phyloP scores from a whole-genome alignment of 1,140 invertebrate genomes.

The Battus philenor region DNA sequence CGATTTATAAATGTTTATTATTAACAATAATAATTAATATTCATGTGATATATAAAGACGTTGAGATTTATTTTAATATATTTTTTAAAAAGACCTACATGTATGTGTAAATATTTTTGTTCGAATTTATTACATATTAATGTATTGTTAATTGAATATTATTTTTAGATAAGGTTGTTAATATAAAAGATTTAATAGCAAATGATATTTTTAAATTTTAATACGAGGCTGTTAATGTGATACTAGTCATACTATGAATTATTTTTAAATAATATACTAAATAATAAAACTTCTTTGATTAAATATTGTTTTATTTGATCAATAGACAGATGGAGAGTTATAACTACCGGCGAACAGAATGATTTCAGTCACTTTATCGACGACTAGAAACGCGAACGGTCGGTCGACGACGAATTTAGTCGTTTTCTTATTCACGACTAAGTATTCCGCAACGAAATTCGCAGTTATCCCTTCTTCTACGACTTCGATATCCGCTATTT shows the following conservation, averaged over 20 bases:
- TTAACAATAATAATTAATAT: too few relatives aligned
- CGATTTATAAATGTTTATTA: too few relatives aligned
- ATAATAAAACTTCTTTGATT: constrained; percentile 23
- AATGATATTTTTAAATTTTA: not conserved
- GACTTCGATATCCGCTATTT: constrained; percentile 82
- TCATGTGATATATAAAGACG: too few relatives aligned
- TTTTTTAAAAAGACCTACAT: too few relatives aligned
- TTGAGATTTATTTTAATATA: too few relatives aligned
- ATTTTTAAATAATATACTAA: constrained; percentile 23
- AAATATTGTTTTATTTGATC: constrained; percentile 16
- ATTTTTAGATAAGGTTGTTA: too few relatives aligned
- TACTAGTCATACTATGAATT: constrained; percentile 45
- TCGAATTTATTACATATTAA: too few relatives aligned
- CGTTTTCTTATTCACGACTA: constrained; percentile 35
- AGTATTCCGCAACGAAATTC: constrained; percentile 70
- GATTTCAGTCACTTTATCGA: constrained; percentile 63
- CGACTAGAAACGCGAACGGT: constrained; percentile 71
- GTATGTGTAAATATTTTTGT: too few relatives aligned
- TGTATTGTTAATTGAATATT: too few relatives aligned
- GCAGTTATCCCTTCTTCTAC: constrained; percentile 84
- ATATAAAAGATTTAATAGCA: too few relatives aligned
- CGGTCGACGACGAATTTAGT: constrained; percentile 56
- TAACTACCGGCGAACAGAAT: constrained; percentile 72
- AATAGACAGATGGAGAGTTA: constrained; percentile 34
- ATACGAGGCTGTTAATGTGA: constrained; percentile 44